phyloP scores from a whole-genome alignment of 2,113 vertebrate species.

The Notiomystis cincta region DNA sequence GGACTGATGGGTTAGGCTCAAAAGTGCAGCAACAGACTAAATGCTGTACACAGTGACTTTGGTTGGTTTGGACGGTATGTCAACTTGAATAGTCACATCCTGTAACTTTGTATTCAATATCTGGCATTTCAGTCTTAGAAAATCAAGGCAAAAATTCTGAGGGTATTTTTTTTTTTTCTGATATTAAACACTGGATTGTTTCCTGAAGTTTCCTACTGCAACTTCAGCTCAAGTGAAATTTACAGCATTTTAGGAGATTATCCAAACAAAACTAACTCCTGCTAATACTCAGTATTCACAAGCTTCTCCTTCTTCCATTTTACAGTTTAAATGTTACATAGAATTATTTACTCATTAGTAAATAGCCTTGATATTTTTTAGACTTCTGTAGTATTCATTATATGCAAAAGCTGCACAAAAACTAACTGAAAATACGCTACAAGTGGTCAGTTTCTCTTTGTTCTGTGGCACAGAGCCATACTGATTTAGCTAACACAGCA shows the following conservation, averaged over 20 bases:
- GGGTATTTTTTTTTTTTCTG: too few species aligned
- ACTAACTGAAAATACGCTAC: background rate
- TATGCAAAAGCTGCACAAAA: background rate
- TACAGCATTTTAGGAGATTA: background rate
- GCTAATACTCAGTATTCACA: background rate
- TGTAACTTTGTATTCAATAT: background rate
- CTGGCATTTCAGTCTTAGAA: background rate
- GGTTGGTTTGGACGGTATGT: background rate
- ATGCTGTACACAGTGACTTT: background rate
- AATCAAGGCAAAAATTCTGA: background rate
- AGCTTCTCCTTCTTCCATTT: background rate
- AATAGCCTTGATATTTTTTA: background rate
- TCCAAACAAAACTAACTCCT: background rate
- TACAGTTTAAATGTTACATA: background rate
- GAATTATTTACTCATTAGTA: background rate
- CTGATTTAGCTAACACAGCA: background rate
- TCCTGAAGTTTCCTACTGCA: background rate
- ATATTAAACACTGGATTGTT: background rate
- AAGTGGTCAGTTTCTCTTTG: background rate
- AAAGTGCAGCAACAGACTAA: background rate
- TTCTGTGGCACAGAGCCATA: background rate
- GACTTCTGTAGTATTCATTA: background rate
- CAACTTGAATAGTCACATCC: background rate
- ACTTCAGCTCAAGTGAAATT: background rate
- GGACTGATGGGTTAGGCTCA: background rate